Percentiles rank a stretch among this genome's conserved stretches.
These are phyloP conservation scores for Thunnus thynnus DNA, from an alignment of 2,113 vertebrate genomes.

Conservation along the genomic window DNA sequence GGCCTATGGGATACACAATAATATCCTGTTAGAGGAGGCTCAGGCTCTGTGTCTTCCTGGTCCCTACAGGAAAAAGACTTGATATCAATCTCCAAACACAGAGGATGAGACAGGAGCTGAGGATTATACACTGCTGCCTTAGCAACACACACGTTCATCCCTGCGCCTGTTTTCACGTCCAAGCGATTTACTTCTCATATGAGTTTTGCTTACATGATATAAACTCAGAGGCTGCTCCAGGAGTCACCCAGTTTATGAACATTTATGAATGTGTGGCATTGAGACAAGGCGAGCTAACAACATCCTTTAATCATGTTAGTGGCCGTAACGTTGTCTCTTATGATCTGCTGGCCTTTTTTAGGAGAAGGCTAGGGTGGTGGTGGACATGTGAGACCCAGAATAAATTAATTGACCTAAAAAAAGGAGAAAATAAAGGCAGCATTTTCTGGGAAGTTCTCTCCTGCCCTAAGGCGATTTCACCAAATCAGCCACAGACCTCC, in stretches of 20 bases:
- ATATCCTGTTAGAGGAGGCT: constrained; percentile 74
- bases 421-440: constrained; percentile 11
- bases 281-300: constrained; percentile 32
- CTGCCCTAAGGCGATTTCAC: background rate
- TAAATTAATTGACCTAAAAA: constrained; percentile 51
- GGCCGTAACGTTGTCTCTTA: constrained; percentile 37
- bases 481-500: background rate
- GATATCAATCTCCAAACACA: constrained; percentile 80
- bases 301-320: constrained; percentile 38
- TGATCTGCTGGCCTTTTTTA: constrained; percentile 38
- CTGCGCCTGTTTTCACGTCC: constrained; percentile 19
- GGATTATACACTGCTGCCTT: constrained; percentile 51
- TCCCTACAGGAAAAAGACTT: constrained; percentile 71
- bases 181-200: background rate
- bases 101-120: constrained; percentile 54
- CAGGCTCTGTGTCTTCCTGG: constrained; percentile 51
- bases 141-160: constrained; percentile 19
- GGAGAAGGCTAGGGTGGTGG: constrained; percentile 4
- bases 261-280: constrained; percentile 25
- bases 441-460: background rate
- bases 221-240: background rate
- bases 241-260: constrained; percentile 5
- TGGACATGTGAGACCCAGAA: constrained; percentile 57
- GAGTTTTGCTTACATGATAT: constrained; percentile 16
- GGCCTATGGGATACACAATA: constrained; percentile 66